Conservation (phyloP, 2,797 vertebrate genomes). For the Octomys mimax region DNA sequence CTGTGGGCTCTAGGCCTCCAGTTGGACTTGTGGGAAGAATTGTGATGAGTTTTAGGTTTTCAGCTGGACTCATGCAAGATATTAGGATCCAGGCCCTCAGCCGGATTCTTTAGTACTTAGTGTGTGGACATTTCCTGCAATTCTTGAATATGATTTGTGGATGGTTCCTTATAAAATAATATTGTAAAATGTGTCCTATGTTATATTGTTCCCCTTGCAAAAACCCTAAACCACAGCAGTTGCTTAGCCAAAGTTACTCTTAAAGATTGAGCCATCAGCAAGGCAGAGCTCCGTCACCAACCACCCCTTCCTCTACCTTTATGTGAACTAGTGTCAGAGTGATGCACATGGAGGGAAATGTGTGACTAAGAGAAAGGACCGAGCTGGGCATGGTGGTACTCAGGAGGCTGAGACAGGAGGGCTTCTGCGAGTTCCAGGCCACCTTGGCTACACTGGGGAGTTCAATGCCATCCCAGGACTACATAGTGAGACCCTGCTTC, state of each 20-base stretch:
- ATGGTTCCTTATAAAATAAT: too few relatives aligned
- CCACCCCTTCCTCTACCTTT: background rate
- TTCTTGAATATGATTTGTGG: too few relatives aligned
- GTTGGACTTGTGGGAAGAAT: too few relatives aligned
- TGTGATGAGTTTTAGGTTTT: too few relatives aligned
- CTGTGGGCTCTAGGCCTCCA: too few relatives aligned
- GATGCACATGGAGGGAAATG: background rate
- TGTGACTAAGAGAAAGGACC: background rate
- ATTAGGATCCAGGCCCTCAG: too few relatives aligned
- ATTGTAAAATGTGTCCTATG: too few relatives aligned
- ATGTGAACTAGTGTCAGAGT: background rate
- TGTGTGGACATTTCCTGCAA: too few relatives aligned
- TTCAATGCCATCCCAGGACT: background rate
- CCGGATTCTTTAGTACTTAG: too few relatives aligned
- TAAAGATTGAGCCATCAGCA: constrained; percentile 14
- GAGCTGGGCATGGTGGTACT: background rate
- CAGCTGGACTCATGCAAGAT: too few relatives aligned
- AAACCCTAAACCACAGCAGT: too few relatives aligned
- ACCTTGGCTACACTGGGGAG: background rate
- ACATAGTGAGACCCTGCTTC: background rate
- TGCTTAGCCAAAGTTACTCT: background rate
- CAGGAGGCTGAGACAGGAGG: background rate
- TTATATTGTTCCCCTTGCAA: too few relatives aligned
- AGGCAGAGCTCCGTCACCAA: background rate
- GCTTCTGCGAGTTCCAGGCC: background rate